Percentiles rank a stretch among this genome's conserved stretches.
phyloP scores from a whole-genome alignment of 2,888 invertebrate species.

The Lepidocyrtinus sp. region DNA sequence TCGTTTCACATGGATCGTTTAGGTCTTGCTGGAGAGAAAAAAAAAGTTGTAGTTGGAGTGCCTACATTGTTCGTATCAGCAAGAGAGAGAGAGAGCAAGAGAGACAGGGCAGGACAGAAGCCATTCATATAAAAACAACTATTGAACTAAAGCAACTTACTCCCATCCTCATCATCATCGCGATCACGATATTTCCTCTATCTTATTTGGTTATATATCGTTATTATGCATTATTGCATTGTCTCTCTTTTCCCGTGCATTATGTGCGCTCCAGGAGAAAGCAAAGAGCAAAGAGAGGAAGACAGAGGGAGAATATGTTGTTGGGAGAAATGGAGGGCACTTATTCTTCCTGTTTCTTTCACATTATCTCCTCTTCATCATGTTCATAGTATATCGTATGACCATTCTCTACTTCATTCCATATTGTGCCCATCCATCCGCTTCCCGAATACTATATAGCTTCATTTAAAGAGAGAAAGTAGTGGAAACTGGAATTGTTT shows the following conservation, averaged over 20 bases:
- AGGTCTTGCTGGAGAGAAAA: neutral
- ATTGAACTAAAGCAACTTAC: slow-evolving; percentile 14
- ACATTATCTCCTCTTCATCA: slow-evolving; percentile 52
- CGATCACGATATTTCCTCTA: slow-evolving; percentile 36
- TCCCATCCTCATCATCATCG: slow-evolving; percentile 25
- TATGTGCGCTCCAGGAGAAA: slow-evolving; percentile 16
- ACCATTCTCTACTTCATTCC: slow-evolving; percentile 10
- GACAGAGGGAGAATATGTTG: slow-evolving; percentile 6
- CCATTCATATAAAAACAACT: slow-evolving; percentile 40
- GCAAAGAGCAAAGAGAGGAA: slow-evolving; percentile 20
- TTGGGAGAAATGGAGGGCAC: slow-evolving; percentile 39
- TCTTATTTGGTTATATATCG: slow-evolving; percentile 49
- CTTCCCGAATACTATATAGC: no score
- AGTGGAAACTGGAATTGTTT: no score
- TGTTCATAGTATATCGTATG: slow-evolving; percentile 40
- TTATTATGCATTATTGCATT: slow-evolving; percentile 59
- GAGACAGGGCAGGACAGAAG: slow-evolving; percentile 41
- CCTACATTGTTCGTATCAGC: neutral
- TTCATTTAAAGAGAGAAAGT: no score
- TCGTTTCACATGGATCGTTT: slow-evolving; percentile 12
- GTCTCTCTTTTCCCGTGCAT: slow-evolving; percentile 17
- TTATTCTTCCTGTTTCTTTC: slow-evolving; percentile 56
- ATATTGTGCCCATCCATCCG: slow-evolving; percentile 19
- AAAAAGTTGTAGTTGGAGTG: neutral
- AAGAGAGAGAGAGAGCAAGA: neutral